Evolutionary conservation across 2,113 vertebrate genomes (phyloP), one percentile per base, ranked within the genome.

Genomic region (Ginglymostoma cirratum): DNA sequence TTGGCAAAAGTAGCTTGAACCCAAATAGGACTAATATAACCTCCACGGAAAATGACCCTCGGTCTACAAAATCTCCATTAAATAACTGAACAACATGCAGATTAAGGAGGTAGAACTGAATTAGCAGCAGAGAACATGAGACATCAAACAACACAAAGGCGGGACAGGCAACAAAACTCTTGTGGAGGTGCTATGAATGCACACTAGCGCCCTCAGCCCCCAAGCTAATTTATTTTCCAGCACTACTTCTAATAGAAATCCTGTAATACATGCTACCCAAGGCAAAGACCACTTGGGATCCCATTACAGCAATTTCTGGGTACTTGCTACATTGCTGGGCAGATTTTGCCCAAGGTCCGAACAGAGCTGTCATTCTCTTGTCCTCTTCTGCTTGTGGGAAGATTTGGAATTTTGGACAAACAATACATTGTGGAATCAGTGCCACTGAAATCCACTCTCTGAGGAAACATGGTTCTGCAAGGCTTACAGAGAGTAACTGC

Each of bases 41-140:
- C 96, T 99, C 99, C 0, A 99, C 97, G 0, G 99, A 99, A 97
- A 99, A 99, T 38, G 99, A 99, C 72, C 99, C 99, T 0, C 98
- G 98, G 94, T 99, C 99, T 61, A 99, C 99, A 30, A 99, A 99
- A 96, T 99, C 99, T 0, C 99, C 99, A 34, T 99, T 99, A 97
- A 99, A 99, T 96, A 99, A 98, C 99, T 99, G 96, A 55, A 52
- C 42, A 0, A 23, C 34, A 65, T 12, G 17, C 21, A 7, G 19
- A 34, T 93, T 93, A 93, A 93, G 61, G 89, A 93, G 6, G 14
- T 3, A 61, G 12, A 0, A 65, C 10, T n/a, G 52, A 17, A n/a
- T 66, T 66, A 38, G 34, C 61, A 66, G 19, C 21, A 17, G 17
- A 38, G 61, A 38, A 93, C 3, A 61, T 14, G 0, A 34, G n/a